Evolutionary conservation across 2,888 invertebrate genomes (phyloP).

Genomic region (Mystacides longicornis): DNA sequence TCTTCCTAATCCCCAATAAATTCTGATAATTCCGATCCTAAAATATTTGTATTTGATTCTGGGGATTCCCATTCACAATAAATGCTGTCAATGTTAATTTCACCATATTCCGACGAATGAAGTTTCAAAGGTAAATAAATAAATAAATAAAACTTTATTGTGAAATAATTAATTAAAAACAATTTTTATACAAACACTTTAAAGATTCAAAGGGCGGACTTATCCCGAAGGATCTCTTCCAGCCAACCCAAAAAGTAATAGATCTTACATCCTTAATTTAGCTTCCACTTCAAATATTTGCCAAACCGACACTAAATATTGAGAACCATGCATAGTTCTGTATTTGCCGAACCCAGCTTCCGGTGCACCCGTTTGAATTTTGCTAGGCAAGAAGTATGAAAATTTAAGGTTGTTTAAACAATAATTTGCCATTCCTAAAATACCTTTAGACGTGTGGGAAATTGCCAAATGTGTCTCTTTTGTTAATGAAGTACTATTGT

Average conservation of each 20-base stretch:
- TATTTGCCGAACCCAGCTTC: neutral
- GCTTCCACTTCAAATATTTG: neutral
- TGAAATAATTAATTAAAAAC: too few relatives aligned
- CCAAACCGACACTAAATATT: neutral
- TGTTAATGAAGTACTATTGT: too few relatives aligned
- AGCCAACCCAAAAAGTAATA: too few relatives aligned
- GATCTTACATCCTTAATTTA: neutral
- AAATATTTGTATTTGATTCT: neutral
- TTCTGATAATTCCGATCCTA: neutral
- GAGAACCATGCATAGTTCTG: neutral
- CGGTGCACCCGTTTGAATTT: neutral
- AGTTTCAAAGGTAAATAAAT: neutral
- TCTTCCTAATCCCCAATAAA: neutral
- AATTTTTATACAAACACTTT: too few relatives aligned
- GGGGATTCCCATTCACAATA: neutral
- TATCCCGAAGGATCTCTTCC: too few relatives aligned
- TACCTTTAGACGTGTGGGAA: neutral
- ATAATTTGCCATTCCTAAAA: too few relatives aligned
- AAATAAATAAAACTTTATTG: too few relatives aligned
- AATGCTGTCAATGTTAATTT: neutral
- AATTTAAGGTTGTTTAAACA: neutral
- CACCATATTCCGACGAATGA: neutral
- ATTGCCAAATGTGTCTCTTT: neutral
- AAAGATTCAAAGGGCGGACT: too few relatives aligned
- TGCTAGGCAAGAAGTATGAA: neutral